Evolutionary conservation across 1,140 invertebrate species (phyloP).

Genomic region (Papilio glaucus): DNA sequence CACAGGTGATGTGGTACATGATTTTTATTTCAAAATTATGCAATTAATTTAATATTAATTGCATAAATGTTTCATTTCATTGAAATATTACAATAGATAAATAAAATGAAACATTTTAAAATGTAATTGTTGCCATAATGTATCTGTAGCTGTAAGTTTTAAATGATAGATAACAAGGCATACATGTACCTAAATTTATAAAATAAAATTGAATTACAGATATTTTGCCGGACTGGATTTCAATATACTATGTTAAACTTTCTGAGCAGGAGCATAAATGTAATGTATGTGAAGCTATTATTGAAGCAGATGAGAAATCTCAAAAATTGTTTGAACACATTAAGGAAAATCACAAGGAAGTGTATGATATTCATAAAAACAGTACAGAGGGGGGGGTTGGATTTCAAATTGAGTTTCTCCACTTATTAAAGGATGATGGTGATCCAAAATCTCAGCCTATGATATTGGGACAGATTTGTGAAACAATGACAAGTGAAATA

Average conservation of each 20-base stretch:
- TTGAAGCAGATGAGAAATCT: conserved; percentile 54
- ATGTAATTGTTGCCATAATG: neutral
- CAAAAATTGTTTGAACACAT: conserved; percentile 59
- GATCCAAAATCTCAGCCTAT: conserved; percentile 57
- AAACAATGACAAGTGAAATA: conserved; percentile 47
- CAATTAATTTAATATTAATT: neutral
- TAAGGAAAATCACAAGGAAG: conserved; percentile 58
- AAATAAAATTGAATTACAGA: conserved; percentile 41
- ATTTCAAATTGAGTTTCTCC: conserved; percentile 74
- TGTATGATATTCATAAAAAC: conserved; percentile 66
- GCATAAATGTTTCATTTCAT: neutral
- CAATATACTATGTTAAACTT: conserved; percentile 65
- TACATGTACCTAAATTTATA: neutral
- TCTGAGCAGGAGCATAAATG: conserved; percentile 56
- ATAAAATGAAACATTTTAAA: no score
- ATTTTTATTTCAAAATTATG: no score
- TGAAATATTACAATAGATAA: neutral
- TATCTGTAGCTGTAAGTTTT: neutral
- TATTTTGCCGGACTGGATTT: conserved; percentile 62
- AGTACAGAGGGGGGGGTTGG: conserved; percentile 60
- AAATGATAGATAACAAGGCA: neutral
- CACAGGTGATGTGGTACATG: no score
- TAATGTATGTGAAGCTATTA: conserved; percentile 63
- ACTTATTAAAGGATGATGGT: conserved; percentile 64
- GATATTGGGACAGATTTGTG: conserved; percentile 62